Conservation (phyloP, 2,113 vertebrate genomes). For the Notarius quadriscutis region DNA sequence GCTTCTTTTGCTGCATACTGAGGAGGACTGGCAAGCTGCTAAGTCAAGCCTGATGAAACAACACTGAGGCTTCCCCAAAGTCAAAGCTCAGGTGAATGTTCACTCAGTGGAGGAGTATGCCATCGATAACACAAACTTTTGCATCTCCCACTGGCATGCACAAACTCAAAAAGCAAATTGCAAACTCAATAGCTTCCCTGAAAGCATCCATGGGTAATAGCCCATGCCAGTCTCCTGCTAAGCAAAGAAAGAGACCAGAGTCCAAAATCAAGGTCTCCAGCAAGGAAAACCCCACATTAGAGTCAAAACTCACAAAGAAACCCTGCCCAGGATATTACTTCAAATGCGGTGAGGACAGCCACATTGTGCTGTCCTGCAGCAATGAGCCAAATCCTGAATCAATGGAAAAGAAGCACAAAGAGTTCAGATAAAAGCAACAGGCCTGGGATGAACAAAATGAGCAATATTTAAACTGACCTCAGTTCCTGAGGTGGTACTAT, state of each 20-base stretch:
- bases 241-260: neutral
- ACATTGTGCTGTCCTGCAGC: neutral
- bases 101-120: neutral
- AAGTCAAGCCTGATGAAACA: neutral
- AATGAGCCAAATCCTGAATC: neutral
- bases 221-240: neutral
- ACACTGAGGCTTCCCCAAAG: neutral
- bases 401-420: neutral
- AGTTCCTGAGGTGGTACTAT: neutral
- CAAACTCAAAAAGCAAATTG: constrained; percentile 23
- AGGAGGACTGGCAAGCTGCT: neutral
- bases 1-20: neutral
- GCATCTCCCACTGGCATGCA: no score
- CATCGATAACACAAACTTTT: neutral
- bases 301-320: neutral
- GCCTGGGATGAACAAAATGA: neutral
- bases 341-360: neutral
- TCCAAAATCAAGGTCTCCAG: neutral
- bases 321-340: neutral
- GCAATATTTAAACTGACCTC: neutral
- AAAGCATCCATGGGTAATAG: no score
- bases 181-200: neutral
- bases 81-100: neutral
- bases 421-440: neutral
- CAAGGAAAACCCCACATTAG: no score